Base-by-base conservation (phyloP, 2,797 vertebrate genomes). In the Spinus pinus region DNA sequence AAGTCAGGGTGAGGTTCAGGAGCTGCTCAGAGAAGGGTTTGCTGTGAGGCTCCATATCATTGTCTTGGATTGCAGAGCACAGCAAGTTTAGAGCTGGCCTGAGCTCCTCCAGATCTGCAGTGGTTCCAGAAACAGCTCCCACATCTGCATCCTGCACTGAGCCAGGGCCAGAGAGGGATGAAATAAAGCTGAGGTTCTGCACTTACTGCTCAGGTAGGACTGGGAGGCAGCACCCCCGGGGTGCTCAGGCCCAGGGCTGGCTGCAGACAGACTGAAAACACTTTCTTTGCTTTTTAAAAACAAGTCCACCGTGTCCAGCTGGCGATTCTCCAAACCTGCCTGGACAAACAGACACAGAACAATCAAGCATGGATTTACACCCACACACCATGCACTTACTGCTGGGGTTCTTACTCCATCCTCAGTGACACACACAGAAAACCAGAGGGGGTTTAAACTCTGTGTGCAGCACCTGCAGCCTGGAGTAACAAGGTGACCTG, bases 251-350 rank as follows among this genome's bases (percentile, higher is more conserved):
- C 93, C 86, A 54, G 96, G 91, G 79, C 93, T 94, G 44, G 93
- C 47, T 20, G 97, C 79, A 10, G 95, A 71, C 14, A 98, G 91
- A 67, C 39, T 97, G 88, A 99, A 97, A 70, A 99, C 85, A 62
- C 98, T 99, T 94, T 99, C 99, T 97, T 99, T 99, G 96, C 99
- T 99, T 96, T 99, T 99, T 84, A 99, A 94, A 95, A 99, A 99
- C 71, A 99, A 99, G 69, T 99, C 98, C 23, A 99, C 99, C 1
- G 98, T 99, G 91, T 99, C 99, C 88, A 99, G 98, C 56, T 99
- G 99, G 58, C 97, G 98, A 96, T 99, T 99, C 95, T 99, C 99
- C 97, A 99, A 97, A 24, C 99, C 99, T 14, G 99, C 98, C 99
- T 99, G 62, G 56, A 88, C 81, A 74, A 53, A 71, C 14, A 39